Evolutionary conservation across 2,888 invertebrate genomes (phyloP), one percentile per base, ranked within the genome.

Genomic region (Nudaria mundana): DNA sequence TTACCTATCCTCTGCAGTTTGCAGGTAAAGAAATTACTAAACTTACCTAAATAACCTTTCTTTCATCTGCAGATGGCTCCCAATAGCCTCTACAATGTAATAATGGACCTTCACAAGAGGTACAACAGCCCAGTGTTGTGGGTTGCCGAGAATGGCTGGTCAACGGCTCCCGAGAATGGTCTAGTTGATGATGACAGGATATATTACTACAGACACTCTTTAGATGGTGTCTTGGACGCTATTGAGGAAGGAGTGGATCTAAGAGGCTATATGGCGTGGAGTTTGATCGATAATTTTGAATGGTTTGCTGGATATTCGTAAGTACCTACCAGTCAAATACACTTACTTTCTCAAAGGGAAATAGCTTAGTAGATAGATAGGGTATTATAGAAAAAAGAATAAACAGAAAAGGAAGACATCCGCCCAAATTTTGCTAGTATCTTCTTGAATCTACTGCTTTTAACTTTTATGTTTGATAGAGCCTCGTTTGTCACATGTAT

Each of bases 261-360:
- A 0, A 61, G 54, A 22, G 92, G 91, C 0, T 93, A 92, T 54
- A 88, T 91, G 0, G 87, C 86, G 0, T 93, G 93, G 93, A 91
- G 91, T 32, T 70, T 94, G 0, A 81, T 93, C 79, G 94, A 94
- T 52, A 93, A 92, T 52, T 90, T 93, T 24, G 93, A 93, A 59
- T 93, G 93, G 93, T 65, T 63, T 1, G 65, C 68, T 23, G 93
- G 93, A 0, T 91, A 91, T 71, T 87, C 84, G 89, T 91, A 76
- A 89, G 89, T 50, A 18, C 28, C 5, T 7, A 28, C n/a, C n/a
- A n/a, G n/a, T n/a, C n/a, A n/a, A n/a, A n/a, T n/a, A n/a, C n/a
- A n/a, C n/a, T n/a, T n/a, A n/a, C n/a, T n/a, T n/a, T n/a, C n/a
- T n/a, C n/a, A n/a, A n/a, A n/a, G n/a, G n/a, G n/a, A n/a, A n/a